Conservation (phyloP, 2,888 invertebrate genomes). For the Drosophila lutescens region DNA sequence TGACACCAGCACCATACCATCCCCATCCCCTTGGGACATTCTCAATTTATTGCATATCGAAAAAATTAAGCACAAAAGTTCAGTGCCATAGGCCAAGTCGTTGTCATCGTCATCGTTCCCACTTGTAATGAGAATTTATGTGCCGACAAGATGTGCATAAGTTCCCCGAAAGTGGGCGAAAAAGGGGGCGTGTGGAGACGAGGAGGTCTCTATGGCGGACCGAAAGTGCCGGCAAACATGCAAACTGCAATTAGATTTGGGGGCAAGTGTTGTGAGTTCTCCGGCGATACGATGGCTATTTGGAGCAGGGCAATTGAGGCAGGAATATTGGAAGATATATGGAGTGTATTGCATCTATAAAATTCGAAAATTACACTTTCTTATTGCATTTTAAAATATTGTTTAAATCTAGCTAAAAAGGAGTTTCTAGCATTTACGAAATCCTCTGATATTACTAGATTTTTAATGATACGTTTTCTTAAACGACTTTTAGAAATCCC, state of each 20-base stretch:
- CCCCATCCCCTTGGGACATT: slow-evolving; percentile 50
- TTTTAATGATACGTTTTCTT: too few species aligned
- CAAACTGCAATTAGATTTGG: slow-evolving; percentile 67
- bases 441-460: too few species aligned
- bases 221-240: slow-evolving; percentile 66
- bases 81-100: slow-evolving; percentile 74
- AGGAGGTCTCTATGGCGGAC: background rate
- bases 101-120: slow-evolving; percentile 45
- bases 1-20: background rate
- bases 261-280: slow-evolving; percentile 31
- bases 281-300: slow-evolving; percentile 4
- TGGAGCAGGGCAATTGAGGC: slow-evolving; percentile 7
- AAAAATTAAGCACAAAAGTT: slow-evolving; percentile 79
- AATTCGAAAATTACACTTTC: background rate
- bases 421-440: too few species aligned
- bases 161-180: slow-evolving; percentile 43
- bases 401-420: too few species aligned
- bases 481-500: too few species aligned
- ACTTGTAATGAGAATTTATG: slow-evolving; percentile 77
- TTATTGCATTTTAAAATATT: too few species aligned
- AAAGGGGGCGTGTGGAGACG: background rate
- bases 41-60: slow-evolving; percentile 74
- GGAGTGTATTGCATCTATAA: background rate
- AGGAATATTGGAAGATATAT: slow-evolving; percentile 10
- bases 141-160: slow-evolving; percentile 69